Conservation (phyloP, 1,140 invertebrate species). For the Eciton burchellii region DNA sequence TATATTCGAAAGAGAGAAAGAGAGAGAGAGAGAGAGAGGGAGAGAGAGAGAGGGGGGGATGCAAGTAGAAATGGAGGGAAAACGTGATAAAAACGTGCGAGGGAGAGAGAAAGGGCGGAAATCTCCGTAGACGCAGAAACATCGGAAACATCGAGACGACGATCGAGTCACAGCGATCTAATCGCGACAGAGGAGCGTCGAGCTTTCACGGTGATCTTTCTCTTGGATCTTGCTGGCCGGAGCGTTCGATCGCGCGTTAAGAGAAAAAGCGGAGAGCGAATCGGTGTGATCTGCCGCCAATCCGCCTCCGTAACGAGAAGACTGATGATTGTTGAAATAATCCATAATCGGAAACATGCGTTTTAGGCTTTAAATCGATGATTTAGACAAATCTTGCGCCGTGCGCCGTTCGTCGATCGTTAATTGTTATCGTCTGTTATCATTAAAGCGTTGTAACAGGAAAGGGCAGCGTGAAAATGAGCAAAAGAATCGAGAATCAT, state of each 20-base stretch:
- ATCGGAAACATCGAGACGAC: conserved; percentile 1
- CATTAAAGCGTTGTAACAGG: background rate
- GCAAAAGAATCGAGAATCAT: background rate
- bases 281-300: background rate
- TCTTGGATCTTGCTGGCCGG: background rate
- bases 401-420: background rate
- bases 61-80: conserved; percentile 68
- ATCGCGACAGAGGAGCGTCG: background rate
- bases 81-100: conserved; percentile 41
- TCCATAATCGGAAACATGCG: conserved; percentile 1
- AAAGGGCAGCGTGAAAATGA: background rate
- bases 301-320: conserved; percentile 5
- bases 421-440: background rate
- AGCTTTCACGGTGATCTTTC: background rate
- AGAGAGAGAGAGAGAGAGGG: conserved; percentile 22
- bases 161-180: conserved; percentile 33
- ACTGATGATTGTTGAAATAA: conserved; percentile 38
- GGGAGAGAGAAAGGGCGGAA: conserved; percentile 48
- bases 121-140: conserved; percentile 20
- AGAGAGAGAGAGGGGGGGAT: conserved; percentile 70
- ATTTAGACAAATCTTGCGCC: conserved; percentile 36
- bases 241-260: background rate
- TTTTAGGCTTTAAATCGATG: conserved; percentile 41
- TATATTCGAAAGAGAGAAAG: conserved; percentile 45
- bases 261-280: background rate